These are phyloP conservation scores for Pelagia noctiluca DNA, from an alignment of 30 jellyfish, hydroid and myxozoan genomes.

Conservation along the genomic window DNA sequence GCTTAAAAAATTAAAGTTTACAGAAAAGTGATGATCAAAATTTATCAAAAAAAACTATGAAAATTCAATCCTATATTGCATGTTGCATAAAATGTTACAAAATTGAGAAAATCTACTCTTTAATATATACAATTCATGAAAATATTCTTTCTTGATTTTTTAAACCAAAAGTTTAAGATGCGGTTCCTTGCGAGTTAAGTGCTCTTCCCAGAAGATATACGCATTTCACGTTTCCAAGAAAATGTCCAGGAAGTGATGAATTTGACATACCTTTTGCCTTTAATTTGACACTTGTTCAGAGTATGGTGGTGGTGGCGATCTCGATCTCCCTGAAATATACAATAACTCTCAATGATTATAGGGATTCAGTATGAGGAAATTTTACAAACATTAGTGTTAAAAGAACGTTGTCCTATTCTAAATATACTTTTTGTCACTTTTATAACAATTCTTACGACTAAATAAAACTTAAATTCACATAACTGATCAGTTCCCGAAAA, in stretches of 20 bases:
- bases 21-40: too few species aligned
- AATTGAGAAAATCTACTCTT: too few species aligned
- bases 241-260: neutral
- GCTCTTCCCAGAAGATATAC: too few species aligned
- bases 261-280: neutral
- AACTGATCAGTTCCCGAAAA: neutral
- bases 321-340: conserved; percentile 43
- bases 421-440: neutral
- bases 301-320: conserved; percentile 73
- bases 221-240: neutral
- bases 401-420: too few species aligned
- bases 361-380: neutral
- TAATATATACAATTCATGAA: too few species aligned
- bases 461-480: neutral
- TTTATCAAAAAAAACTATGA: too few species aligned
- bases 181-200: too few species aligned
- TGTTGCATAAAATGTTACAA: too few species aligned
- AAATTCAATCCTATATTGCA: too few species aligned
- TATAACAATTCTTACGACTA: neutral
- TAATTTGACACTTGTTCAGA: conserved; percentile 10
- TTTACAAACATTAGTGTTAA: neutral
- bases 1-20: too few species aligned
- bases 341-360: neutral
- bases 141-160: too few species aligned
- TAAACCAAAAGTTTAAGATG: too few species aligned